These are phyloP conservation scores for Notarius quadriscutis DNA, from an alignment of 2,113 vertebrate species.

Conservation along the genomic window DNA sequence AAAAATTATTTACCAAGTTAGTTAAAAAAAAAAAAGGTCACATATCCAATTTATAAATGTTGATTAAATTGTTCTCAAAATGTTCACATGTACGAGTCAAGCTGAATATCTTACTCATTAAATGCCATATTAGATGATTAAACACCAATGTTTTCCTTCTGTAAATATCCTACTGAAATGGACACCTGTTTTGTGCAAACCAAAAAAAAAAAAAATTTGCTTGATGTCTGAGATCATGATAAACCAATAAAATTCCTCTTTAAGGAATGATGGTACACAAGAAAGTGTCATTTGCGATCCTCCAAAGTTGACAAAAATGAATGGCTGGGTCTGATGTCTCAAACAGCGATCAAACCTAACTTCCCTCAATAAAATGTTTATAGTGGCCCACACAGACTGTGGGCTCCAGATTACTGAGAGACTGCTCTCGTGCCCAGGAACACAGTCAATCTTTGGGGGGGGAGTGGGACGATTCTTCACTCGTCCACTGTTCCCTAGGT, in stretches of 20 bases:
- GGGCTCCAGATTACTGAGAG: not conserved
- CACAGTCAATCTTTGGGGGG: conserved; percentile 20
- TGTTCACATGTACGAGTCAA: not conserved
- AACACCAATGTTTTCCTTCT: not conserved
- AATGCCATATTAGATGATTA: not conserved
- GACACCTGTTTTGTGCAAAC: not conserved
- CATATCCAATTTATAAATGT: not conserved
- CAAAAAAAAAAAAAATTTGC: not conserved
- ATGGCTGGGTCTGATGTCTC: not conserved
- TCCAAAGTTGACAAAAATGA: not conserved
- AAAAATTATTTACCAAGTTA: not conserved
- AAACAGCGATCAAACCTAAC: not conserved
- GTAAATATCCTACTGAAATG: not conserved
- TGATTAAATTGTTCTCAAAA: not conserved
- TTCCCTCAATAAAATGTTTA: not conserved
- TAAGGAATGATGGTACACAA: not conserved
- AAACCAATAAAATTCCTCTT: not conserved
- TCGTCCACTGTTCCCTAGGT: conserved; percentile 39
- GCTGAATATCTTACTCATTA: not conserved
- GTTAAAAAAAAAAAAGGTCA: not conserved
- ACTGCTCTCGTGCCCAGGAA: not conserved
- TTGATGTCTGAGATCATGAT: not conserved
- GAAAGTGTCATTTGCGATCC: not conserved
- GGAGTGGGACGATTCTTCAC: conserved; percentile 29
- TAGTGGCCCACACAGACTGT: not conserved